These are phyloP conservation scores for Rambutsinella grinnellia DNA, from an alignment of 2,888 invertebrate genomes.

Conservation along the genomic window DNA sequence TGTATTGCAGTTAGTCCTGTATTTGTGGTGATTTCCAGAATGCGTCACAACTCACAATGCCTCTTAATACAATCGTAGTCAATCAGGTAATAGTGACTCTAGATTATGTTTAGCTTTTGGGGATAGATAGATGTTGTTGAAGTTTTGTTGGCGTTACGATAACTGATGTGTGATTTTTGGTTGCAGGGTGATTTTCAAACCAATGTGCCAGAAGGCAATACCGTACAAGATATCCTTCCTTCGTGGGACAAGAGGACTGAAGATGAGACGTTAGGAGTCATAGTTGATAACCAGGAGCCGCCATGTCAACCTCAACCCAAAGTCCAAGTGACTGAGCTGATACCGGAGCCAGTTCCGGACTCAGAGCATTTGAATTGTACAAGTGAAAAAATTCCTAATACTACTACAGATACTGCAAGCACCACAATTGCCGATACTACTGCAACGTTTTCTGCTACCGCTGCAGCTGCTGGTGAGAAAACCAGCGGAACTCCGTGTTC, in stretches of 20 bases:
- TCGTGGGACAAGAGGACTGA: slow-evolving; percentile 58
- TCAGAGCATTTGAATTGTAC: slow-evolving; percentile 57
- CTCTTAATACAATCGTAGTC: slow-evolving; percentile 66
- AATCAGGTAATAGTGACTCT: slow-evolving; percentile 66
- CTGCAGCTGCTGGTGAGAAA: slow-evolving; percentile 34
- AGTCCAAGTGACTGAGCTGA: slow-evolving; percentile 56
- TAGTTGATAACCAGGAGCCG: slow-evolving; percentile 48
- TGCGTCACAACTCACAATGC: slow-evolving; percentile 66
- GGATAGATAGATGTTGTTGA: too few species aligned
- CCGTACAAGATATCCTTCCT: slow-evolving; percentile 62
- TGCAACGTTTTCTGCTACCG: not conserved
- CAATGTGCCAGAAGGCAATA: slow-evolving; percentile 66
- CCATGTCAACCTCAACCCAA: slow-evolving; percentile 52
- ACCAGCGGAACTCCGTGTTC: slow-evolving; percentile 47
- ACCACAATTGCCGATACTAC: slow-evolving; percentile 45
- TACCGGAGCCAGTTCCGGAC: slow-evolving; percentile 46
- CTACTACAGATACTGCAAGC: slow-evolving; percentile 25
- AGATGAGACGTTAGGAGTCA: slow-evolving; percentile 48
- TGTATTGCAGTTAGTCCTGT: slow-evolving; percentile 46
- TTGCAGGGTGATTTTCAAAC: slow-evolving; percentile 64
- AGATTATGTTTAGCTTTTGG: too few species aligned
- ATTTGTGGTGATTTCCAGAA: slow-evolving; percentile 63
- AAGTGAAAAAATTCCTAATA: slow-evolving; percentile 55
- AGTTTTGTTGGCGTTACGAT: too few species aligned
- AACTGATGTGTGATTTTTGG: too few species aligned